Conservation (phyloP, 2,113 vertebrate species). For the Chlamydotis undulata region DNA sequence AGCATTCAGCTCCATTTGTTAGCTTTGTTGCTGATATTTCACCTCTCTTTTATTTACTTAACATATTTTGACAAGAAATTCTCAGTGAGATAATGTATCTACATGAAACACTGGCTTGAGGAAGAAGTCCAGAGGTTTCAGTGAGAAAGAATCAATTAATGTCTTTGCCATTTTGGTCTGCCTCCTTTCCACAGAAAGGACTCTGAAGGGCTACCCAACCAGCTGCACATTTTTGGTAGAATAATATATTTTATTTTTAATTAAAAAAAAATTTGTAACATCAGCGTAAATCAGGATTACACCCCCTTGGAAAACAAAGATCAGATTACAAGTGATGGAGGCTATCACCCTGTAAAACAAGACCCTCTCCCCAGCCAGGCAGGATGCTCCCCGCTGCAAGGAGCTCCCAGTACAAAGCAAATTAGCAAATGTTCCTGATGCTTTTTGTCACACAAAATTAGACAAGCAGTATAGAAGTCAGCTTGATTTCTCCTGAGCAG, state of each 20-base stretch:
- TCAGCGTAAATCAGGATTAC: background rate
- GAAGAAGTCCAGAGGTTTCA: constrained; percentile 68
- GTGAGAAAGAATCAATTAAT: constrained; percentile 60
- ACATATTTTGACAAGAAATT: constrained; percentile 80
- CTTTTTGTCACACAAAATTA: background rate
- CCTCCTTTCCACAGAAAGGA: background rate
- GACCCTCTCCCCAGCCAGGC: background rate
- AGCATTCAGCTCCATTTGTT: constrained; percentile 71
- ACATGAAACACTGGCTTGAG: constrained; percentile 70
- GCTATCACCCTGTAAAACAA: background rate
- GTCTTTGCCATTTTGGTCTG: constrained; percentile 64
- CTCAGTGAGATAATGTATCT: constrained; percentile 76
- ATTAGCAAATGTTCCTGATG: background rate
- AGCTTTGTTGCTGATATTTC: constrained; percentile 79
- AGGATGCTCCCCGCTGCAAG: background rate
- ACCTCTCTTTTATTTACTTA: constrained; percentile 80
- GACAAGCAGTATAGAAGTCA: background rate
- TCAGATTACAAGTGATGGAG: background rate
- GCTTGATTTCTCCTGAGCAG: background rate
- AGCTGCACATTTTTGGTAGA: constrained; percentile 4
- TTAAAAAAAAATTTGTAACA: background rate
- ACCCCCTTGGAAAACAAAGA: background rate
- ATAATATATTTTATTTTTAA: background rate
- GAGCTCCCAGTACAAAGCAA: background rate
- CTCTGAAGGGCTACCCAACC: background rate